Conservation (phyloP, 2,797 vertebrate genomes). For the Anableps anableps region DNA sequence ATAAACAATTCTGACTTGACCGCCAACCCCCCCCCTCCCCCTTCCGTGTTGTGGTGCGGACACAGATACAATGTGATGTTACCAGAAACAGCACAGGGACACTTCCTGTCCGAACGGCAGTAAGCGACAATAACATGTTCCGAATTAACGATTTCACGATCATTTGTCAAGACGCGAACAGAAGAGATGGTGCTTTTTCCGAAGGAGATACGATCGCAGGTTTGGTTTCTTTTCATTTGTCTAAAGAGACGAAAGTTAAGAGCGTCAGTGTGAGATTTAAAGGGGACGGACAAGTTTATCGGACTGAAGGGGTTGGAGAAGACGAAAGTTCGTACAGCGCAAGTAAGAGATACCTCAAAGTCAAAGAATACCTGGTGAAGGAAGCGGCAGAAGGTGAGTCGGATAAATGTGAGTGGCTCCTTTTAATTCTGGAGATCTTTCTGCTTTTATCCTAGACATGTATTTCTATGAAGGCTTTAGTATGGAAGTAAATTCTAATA, state of each 20-base stretch:
- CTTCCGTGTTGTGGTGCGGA: not conserved
- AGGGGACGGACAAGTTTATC: constrained; percentile 87
- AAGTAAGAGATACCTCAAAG: constrained; percentile 87
- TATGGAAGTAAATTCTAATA: not conserved
- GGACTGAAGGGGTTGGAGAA: constrained; percentile 78
- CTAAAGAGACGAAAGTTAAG: constrained; percentile 84
- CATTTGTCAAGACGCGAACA: constrained; percentile 15
- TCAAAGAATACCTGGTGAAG: constrained; percentile 84
- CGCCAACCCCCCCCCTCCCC: too few species aligned
- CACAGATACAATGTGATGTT: not conserved
- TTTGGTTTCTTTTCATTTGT: constrained; percentile 83
- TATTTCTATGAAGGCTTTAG: not conserved
- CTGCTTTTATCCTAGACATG: not conserved
- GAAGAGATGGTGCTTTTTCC: constrained; percentile 77
- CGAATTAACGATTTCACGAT: constrained; percentile 40
- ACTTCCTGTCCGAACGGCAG: not conserved
- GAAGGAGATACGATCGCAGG: constrained; percentile 88
- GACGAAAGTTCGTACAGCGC: constrained; percentile 71
- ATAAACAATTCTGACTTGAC: not conserved
- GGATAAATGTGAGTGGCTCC: not conserved
- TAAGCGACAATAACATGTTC: constrained; percentile 44
- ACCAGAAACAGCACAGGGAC: not conserved
- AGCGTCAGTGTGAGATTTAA: constrained; percentile 84
- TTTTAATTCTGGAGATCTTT: not conserved
- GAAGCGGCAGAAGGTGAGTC: constrained; percentile 79